Percentiles rank a stretch among this genome's conserved stretches.
phyloP scores from a whole-genome alignment of 2,888 invertebrate genomes.

The Eurytoma californica region DNA sequence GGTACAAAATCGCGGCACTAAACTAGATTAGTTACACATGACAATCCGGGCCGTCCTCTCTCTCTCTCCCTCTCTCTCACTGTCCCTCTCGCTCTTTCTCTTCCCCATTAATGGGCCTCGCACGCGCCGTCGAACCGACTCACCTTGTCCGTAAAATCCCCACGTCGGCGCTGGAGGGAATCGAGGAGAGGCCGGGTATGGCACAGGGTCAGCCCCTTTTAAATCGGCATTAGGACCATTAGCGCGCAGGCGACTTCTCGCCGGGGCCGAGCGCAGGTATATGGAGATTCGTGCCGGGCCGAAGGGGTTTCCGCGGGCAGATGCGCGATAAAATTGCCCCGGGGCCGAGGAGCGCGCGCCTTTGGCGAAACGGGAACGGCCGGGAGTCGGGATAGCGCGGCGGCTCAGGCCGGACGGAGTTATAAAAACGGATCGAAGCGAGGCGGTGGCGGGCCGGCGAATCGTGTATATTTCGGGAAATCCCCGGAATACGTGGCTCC shows the following conservation, averaged over 20 bases:
- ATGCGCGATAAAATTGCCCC: slow-evolving; percentile 8
- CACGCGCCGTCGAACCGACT: background rate
- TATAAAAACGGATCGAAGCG: slow-evolving; percentile 18
- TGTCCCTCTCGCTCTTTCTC: no score
- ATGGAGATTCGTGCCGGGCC: background rate
- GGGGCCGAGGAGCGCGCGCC: background rate
- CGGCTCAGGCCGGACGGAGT: background rate
- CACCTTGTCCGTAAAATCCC: background rate
- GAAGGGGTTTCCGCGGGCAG: slow-evolving; percentile 10
- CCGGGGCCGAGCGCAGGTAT: slow-evolving; percentile 16
- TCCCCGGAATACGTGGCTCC: background rate
- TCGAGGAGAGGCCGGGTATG: background rate
- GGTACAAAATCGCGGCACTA: no score
- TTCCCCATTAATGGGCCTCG: background rate
- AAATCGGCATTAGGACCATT: slow-evolving; percentile 51
- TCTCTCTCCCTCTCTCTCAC: no score
- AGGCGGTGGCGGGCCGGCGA: background rate
- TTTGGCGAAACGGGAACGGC: background rate
- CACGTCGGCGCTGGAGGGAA: background rate
- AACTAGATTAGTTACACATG: no score
- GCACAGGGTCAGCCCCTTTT: slow-evolving; percentile 23
- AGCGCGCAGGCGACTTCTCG: slow-evolving; percentile 9
- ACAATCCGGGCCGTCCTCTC: background rate
- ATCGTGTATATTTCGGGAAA: slow-evolving; percentile 9
- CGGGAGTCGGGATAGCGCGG: background rate